Evolutionary conservation across 2,113 vertebrate species (phyloP).

Genomic region (Salvelinus namaycush): DNA sequence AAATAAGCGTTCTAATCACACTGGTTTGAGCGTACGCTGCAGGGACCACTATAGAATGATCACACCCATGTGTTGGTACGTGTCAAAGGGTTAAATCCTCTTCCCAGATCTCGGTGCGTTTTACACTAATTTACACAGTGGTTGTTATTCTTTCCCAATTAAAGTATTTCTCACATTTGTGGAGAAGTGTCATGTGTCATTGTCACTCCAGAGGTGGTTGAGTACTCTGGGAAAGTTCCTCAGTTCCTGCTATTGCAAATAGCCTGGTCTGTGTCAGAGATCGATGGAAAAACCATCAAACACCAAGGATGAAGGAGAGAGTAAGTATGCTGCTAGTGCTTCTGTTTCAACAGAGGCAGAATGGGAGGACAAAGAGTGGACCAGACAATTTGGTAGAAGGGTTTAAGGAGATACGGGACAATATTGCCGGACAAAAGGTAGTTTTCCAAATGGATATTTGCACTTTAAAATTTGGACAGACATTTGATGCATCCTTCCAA

Average conservation of each 20-base stretch:
- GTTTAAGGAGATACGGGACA: background rate
- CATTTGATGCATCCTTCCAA: background rate
- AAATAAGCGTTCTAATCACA: too few relatives aligned
- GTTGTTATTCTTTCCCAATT: background rate
- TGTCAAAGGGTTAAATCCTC: too few relatives aligned
- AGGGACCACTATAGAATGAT: too few relatives aligned
- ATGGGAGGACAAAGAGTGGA: too few relatives aligned
- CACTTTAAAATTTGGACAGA: too few relatives aligned
- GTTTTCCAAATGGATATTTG: background rate
- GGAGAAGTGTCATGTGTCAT: slow-evolving; percentile 4
- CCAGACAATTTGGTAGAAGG: too few relatives aligned
- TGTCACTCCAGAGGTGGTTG: slow-evolving; percentile 27
- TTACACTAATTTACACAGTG: slow-evolving; percentile 6
- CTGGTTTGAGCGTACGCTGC: too few relatives aligned
- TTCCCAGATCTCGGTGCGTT: background rate
- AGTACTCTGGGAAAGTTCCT: slow-evolving; percentile 34
- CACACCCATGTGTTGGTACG: too few relatives aligned
- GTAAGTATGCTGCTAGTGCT: background rate
- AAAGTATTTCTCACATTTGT: slow-evolving; percentile 27
- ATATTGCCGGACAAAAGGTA: background rate
- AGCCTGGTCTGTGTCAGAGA: slow-evolving; percentile 18
- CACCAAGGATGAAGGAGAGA: background rate
- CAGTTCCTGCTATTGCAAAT: slow-evolving; percentile 30
- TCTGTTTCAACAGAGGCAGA: too few relatives aligned
- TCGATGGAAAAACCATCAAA: background rate